Base-by-base conservation (phyloP, 1,140 invertebrate genomes). In the Polypedilum vanderplanki region DNA sequence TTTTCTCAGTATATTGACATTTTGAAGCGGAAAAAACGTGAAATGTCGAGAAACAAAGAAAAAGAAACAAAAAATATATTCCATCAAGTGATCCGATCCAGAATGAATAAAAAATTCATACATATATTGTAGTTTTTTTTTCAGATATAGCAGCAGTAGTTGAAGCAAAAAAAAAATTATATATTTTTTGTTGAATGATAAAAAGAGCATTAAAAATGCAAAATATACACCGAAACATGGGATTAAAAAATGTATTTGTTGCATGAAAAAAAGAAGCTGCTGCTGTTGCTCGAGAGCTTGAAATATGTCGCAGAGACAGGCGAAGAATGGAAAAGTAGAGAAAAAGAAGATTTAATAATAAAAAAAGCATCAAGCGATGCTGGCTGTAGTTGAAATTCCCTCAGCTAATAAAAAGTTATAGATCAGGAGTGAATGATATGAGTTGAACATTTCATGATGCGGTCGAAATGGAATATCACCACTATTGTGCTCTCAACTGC, bases 331-430 rank as follows among this genome's bases (percentile, higher is more conserved):
- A 67, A 46, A 41, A 41, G 4, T 46, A 57, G 3, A 57, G 15
- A 20, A 17, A 20, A 70, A 70, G 20, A 9, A 70, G 65, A 70
- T 70, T 70, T 70, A 70, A 70, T 70, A 70, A 70, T 20, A 18
- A 70, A 70, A 22, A 70, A 70, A 70, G 18, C 24, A 33, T 33
- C 24, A 33, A 33, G 24, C 24, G n/a, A 33, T 33, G 24, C 24
- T 33, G 24, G 24, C 24, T 33, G 24, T 33, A 33, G 24, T 33
- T 33, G 24, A 67, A 18, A 67, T 8, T 70, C 65, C 17, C 65
- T 70, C 17, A 18, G 65, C 65, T 70, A 70, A 70, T 70, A 70
- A 70, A 33, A 70, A 70, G 65, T 70, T 70, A 70, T 70, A 70
- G 65, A 70, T 70, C 65, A 70, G 18, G 3, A 22, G 20, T 18